Base-by-base conservation (phyloP, 2,113 vertebrate species). In the Salminus brasiliensis region DNA sequence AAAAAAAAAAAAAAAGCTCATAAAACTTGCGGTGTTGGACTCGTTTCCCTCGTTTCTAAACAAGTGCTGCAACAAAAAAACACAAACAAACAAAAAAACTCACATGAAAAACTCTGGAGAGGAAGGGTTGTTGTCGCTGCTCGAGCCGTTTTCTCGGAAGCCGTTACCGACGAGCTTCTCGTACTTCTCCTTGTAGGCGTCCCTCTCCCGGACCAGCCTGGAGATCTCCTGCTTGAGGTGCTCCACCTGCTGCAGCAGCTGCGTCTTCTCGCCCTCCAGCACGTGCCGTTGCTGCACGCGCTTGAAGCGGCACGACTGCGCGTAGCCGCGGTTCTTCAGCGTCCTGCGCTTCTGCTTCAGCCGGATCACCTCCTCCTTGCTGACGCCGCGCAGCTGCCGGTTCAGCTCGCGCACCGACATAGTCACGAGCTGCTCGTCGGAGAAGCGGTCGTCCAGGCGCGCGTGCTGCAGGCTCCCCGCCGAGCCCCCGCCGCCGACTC, bases 61-160 rank as follows among this genome's bases (percentile, higher is more conserved):
- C 7, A 47, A 47, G 13, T 47, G 45, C 45, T 47, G 45, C 13
- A 2, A 15, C 2, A 15, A 47, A 13, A 47, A 9, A 25, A 55
- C 23, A 55, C 21, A 23, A 1, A 55, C 1, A 53, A 18, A 49
- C 43, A 49, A 53, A 88, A 57, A 78, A 87, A 98, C 97, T 99
- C 96, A 99, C 97, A 99, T 99, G 97, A 99, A 99, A 94, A 98
- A 98, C 93, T 99, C 97, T 89, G 97, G 97, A 85, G 97, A 98
- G 75, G 97, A 98, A 65, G 97, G 96, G 95, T 92, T 93, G 92
- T 93, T 90, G 93, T 98, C 96, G 89, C 95, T 96, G 95, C 93
- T 94, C 81, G 96, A 96, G 81, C 95, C 96, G 94, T 96, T 97
- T 96, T 98, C 97, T 95, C 97, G 89, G 96, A 98, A 98, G 93